Evolutionary conservation across 2,888 invertebrate species (phyloP).

Genomic region (Archips crataeganus): DNA sequence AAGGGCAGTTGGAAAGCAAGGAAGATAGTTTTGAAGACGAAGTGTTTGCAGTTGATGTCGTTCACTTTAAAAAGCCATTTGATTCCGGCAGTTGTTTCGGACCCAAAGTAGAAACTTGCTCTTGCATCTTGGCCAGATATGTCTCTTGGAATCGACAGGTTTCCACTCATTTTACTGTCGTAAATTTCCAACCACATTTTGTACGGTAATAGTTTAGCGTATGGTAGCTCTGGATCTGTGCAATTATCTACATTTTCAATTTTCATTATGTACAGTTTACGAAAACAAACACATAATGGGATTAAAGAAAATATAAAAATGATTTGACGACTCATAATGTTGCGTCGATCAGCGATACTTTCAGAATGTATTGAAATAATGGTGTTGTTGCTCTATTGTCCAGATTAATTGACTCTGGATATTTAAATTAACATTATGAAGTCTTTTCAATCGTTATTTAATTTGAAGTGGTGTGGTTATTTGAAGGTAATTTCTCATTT

Average conservation of each 20-base stretch:
- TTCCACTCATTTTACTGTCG: background rate
- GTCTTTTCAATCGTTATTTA: too few species aligned
- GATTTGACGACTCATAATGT: background rate
- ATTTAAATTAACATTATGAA: too few species aligned
- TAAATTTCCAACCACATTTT: background rate
- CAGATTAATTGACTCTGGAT: too few species aligned
- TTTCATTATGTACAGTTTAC: background rate
- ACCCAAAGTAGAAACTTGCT: background rate
- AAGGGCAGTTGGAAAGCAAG: background rate
- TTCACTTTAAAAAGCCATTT: background rate
- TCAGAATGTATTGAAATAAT: too few species aligned
- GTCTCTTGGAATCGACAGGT: slow-evolving; percentile 3
- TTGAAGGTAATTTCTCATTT: too few species aligned
- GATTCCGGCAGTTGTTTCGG: background rate
- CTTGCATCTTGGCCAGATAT: background rate
- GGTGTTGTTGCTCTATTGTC: too few species aligned
- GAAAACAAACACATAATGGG: background rate
- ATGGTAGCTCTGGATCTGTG: slow-evolving; percentile 10
- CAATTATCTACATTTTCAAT: background rate
- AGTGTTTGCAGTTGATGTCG: background rate
- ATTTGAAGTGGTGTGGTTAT: too few species aligned
- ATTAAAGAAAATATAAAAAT: background rate
- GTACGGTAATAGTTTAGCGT: slow-evolving; percentile 6
- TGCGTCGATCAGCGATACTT: too few species aligned
- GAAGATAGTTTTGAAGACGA: background rate